Base-by-base conservation (phyloP, 1,140 invertebrate genomes). In the Schlechtendalia chinensis region DNA sequence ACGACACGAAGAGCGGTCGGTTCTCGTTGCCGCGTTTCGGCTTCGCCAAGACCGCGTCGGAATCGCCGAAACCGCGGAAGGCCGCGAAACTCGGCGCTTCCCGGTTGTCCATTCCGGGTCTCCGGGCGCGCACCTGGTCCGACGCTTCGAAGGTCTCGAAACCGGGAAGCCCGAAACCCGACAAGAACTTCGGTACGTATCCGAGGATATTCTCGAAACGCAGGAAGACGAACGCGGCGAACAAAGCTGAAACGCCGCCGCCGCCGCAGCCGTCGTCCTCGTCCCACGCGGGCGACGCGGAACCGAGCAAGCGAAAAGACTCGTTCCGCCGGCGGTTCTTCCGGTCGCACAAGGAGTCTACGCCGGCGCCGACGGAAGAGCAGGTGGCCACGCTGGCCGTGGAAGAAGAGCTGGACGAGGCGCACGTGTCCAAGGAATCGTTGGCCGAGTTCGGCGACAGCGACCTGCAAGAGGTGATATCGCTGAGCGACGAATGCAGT, bases 121-220 rank as follows among this genome's bases (percentile, higher is more conserved):
- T 79, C 16, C 58, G 75, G 69, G 58, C 29, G 22, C 82, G 65
- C 67, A 81, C 47, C 27, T 82, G 71, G 72, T 81, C 77, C 58
- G 81, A 11, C n/a, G 74, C 74, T 0, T 77, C 74, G 58, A 81
- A 77, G 67, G 69, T 47, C 82, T 80, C 82, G 17, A 58, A 47
- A 45, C 72, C 71, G 80, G 79, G 58, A 27, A 75, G 19, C 27
- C 59, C 39, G 1, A 82, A 69, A 84, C 84, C 58, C 85, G 65
- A 12, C 47, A 50, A 50, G 84, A 58, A 90, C 84, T 91, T 92
- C 81, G 89, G 89, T 82, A 93, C 92, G 0, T 93, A 91, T 85
- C 93, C 93, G 1, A 88, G 92, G 77, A 87, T 93, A 50, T 93
- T 94, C 83, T 79, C 75, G 1, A 79, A 79, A 29, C 88, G 89